These are phyloP conservation scores for Acromyrmex charruanus DNA, from an alignment of 1,140 invertebrate species.

Conservation along the genomic window DNA sequence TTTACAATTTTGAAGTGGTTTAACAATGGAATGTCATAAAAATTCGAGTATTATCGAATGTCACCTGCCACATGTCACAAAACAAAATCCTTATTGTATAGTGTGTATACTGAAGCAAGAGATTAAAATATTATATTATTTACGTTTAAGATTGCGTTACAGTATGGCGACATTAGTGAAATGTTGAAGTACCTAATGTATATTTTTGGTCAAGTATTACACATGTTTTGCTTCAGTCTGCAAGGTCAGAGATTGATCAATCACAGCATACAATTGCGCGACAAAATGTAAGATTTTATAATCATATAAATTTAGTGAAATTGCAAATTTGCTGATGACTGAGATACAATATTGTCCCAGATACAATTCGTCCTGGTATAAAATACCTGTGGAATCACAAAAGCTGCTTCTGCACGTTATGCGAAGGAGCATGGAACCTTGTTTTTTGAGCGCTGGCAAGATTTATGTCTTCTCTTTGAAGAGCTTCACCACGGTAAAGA, in stretches of 20 bases:
- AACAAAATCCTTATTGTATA: too few species aligned
- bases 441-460: conserved; percentile 18
- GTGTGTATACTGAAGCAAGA: too few species aligned
- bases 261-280: conserved; percentile 50
- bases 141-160: background rate
- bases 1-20: too few species aligned
- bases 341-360: background rate
- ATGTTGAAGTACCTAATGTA: background rate
- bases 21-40: too few species aligned
- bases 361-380: conserved; percentile 26
- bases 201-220: conserved; percentile 36
- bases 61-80: too few species aligned
- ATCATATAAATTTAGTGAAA: background rate
- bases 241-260: conserved; percentile 66
- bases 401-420: background rate
- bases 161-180: background rate
- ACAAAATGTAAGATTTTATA: conserved; percentile 53
- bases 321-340: background rate
- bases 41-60: too few species aligned
- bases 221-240: conserved; percentile 62
- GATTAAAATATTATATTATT: background rate
- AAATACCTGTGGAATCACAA: conserved; percentile 20
- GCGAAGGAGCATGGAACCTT: background rate
- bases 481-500: conserved; percentile 37
- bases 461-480: conserved; percentile 38